Conservation (phyloP, 2,113 vertebrate species). For the Parus major region DNA sequence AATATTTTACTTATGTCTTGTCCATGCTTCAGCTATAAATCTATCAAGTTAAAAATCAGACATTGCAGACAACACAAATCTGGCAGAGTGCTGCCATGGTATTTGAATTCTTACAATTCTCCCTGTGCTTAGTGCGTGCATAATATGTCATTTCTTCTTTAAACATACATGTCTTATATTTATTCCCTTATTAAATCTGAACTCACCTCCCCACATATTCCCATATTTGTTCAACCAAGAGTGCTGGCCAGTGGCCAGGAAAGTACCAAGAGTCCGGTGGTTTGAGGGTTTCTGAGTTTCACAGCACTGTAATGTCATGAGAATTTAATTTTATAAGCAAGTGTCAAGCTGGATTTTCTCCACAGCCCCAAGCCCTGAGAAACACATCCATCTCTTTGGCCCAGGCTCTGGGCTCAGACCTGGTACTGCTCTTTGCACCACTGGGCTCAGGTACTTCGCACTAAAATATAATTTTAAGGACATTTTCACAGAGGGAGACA, state of each 20-base stretch:
- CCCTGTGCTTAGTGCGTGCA: not conserved
- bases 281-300: not conserved
- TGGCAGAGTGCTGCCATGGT: not conserved
- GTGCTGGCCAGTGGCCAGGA: fast-evolving
- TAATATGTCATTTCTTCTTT: not conserved
- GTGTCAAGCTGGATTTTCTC: not conserved
- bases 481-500: not conserved
- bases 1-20: not conserved
- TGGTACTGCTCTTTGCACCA: not conserved
- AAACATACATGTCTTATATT: not conserved
- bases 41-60: not conserved
- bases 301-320: not conserved
- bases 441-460: not conserved
- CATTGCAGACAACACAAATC: not conserved
- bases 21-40: not conserved
- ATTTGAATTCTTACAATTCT: not conserved
- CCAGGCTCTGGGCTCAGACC: not conserved
- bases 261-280: fast-evolving
- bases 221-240: not conserved
- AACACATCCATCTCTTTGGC: not conserved
- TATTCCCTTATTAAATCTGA: not conserved
- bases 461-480: not conserved
- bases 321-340: not conserved
- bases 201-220: not conserved
- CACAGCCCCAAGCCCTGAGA: not conserved